Percentiles rank a stretch among this genome's conserved stretches.
Evolutionary conservation across 2,888 invertebrate species (phyloP).

Genomic region (Cynaeus angustus): DNA sequence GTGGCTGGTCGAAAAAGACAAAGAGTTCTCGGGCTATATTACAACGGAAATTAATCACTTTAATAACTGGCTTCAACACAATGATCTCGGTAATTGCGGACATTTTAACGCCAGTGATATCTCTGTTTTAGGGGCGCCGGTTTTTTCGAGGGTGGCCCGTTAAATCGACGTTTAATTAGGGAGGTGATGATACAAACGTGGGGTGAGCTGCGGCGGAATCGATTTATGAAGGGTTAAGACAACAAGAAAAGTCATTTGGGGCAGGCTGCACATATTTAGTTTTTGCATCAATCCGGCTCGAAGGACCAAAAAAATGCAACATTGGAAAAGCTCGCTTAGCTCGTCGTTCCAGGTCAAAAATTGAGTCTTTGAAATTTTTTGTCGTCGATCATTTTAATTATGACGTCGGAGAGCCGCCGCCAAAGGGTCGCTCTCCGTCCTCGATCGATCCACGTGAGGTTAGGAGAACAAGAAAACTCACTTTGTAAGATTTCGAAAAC

Average conservation of each 20-base stretch:
- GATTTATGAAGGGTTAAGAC: constrained; percentile 1
- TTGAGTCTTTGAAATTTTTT: neutral
- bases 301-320: too few species aligned
- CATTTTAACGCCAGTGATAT: constrained; percentile 42
- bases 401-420: neutral
- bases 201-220: neutral
- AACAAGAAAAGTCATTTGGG: constrained; percentile 7
- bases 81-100: constrained; percentile 48
- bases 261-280: neutral
- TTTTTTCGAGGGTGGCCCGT: constrained; percentile 23
- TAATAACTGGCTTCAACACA: constrained; percentile 50
- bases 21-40: constrained; percentile 45
- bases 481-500: constrained; percentile 43
- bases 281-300: too few species aligned
- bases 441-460: constrained; percentile 36
- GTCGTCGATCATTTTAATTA: neutral
- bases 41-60: constrained; percentile 51
- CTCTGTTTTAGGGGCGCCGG: constrained; percentile 13
- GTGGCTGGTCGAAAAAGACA: constrained; percentile 38
- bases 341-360: too few species aligned
- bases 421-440: too few species aligned
- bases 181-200: constrained; percentile 6
- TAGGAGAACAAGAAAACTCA: constrained; percentile 41
- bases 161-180: constrained; percentile 34
- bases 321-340: too few species aligned